Conservation (phyloP, 2,797 vertebrate genomes). For the Myotis daubentonii region DNA sequence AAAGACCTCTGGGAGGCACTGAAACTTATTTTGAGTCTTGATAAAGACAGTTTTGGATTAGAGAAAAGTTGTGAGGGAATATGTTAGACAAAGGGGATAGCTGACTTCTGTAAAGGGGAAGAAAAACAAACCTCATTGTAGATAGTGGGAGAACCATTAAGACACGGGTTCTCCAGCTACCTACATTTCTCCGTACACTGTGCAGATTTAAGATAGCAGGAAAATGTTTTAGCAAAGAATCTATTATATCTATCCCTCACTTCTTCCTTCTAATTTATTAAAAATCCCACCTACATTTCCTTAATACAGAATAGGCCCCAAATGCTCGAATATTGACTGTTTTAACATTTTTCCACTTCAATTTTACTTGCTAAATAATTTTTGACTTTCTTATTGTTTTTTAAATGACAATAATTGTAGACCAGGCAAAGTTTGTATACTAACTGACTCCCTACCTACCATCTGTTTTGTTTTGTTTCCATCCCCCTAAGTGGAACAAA, state of each 20-base stretch:
- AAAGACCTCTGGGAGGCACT: neutral
- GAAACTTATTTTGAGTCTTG: slow-evolving; percentile 19
- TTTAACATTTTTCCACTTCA: neutral
- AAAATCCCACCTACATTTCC: neutral
- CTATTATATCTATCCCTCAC: neutral
- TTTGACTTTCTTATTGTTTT: slow-evolving; percentile 29
- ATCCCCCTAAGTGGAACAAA: slow-evolving; percentile 16
- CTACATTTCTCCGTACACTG: neutral
- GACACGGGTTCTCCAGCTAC: neutral
- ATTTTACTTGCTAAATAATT: neutral
- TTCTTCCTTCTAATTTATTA: neutral
- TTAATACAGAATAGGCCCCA: neutral
- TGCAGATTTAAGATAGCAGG: neutral
- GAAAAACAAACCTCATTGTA: neutral
- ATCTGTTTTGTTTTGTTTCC: neutral
- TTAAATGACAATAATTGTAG: neutral
- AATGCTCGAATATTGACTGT: neutral
- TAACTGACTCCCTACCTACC: neutral
- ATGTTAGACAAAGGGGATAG: neutral
- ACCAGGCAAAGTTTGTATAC: neutral
- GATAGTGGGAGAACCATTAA: neutral
- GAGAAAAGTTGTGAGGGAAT: neutral
- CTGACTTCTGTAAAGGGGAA: neutral
- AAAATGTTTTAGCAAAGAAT: neutral
- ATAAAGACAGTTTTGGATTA: slow-evolving; percentile 11